Evolutionary conservation across 2,888 invertebrate genomes (phyloP).

Genomic region (Penaeus monodon): DNA sequence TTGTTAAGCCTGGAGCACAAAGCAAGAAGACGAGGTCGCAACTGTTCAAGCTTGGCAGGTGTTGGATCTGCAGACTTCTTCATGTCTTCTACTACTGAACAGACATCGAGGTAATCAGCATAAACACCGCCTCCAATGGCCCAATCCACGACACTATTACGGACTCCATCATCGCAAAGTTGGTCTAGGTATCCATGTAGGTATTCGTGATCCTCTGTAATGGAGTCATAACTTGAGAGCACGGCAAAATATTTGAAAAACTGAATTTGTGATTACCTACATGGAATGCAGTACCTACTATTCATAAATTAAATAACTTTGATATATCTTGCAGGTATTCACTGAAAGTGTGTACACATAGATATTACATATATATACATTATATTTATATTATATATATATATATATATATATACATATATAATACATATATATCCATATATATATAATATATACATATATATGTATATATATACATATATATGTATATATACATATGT

Average conservation of each 20-base stretch:
- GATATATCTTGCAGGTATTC: too few relatives aligned
- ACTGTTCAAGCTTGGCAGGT: conserved; percentile 54
- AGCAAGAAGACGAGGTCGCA: conserved; percentile 61
- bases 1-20: conserved; percentile 61
- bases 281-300: too few relatives aligned
- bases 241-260: background rate
- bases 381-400: too few relatives aligned
- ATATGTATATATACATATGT: too few relatives aligned
- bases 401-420: too few relatives aligned
- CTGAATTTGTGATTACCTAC: too few relatives aligned
- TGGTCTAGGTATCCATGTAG: conserved; percentile 76
- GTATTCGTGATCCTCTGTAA: conserved; percentile 78
- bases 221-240: conserved; percentile 20
- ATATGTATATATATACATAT: too few relatives aligned
- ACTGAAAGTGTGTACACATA: too few relatives aligned
- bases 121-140: conserved; percentile 79
- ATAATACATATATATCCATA: too few relatives aligned
- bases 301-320: too few relatives aligned
- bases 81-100: conserved; percentile 65
- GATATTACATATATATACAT: too few relatives aligned
- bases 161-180: conserved; percentile 74
- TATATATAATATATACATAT: too few relatives aligned
- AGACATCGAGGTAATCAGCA: conserved; percentile 79
- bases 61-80: conserved; percentile 50
- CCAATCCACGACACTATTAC: conserved; percentile 80